Percentiles rank a stretch among this genome's conserved stretches.
Evolutionary conservation across 2,797 vertebrate genomes (phyloP).

Genomic region (Allobates femoralis): DNA sequence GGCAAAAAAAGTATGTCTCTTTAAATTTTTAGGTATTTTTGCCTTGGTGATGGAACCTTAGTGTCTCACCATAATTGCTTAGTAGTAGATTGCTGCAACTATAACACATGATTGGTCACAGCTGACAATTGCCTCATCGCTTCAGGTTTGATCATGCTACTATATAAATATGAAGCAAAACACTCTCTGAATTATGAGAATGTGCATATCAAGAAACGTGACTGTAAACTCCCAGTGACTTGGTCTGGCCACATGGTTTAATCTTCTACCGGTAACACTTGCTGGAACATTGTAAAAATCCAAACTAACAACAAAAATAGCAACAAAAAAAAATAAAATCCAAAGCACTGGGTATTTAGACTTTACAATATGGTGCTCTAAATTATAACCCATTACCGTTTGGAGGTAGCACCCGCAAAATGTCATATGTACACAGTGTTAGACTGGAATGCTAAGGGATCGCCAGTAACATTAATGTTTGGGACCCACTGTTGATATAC

Average conservation of each 20-base stretch:
- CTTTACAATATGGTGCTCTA: too few relatives aligned
- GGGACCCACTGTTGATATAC: too few relatives aligned
- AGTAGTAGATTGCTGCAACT: background rate
- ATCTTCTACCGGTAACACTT: background rate
- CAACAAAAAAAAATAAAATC: too few relatives aligned
- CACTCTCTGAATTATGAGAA: background rate
- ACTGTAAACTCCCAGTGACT: background rate
- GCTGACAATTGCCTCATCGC: background rate
- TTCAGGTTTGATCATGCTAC: background rate
- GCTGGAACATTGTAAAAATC: too few relatives aligned
- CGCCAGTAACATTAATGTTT: too few relatives aligned
- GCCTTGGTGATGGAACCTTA: background rate
- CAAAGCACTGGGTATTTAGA: too few relatives aligned
- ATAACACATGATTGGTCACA: background rate
- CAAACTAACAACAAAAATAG: too few relatives aligned
- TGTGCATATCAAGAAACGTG: background rate
- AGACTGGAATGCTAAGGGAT: too few relatives aligned
- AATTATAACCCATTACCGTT: too few relatives aligned
- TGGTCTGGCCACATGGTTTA: background rate
- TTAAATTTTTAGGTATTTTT: background rate
- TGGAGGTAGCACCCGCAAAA: too few relatives aligned
- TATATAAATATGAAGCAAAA: background rate
- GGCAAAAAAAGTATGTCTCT: background rate
- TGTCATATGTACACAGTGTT: too few relatives aligned
- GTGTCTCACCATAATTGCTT: background rate